A percentile compares a stretch with the other conserved stretches of the same genome.
Conservation (phyloP, 2,888 invertebrate genomes). For the Erynnis tages region DNA sequence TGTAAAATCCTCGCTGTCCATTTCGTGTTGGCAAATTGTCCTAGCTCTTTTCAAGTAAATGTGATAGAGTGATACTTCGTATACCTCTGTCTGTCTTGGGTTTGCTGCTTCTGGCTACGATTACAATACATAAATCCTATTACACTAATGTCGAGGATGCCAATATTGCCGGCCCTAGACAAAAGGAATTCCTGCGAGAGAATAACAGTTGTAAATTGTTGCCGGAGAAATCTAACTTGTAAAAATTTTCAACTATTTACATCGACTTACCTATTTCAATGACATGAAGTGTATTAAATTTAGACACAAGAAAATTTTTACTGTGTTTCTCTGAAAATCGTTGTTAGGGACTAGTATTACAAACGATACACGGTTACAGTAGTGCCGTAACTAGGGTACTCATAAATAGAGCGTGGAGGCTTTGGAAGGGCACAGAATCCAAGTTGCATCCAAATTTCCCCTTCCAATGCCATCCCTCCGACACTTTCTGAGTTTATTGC, state of each 20-base stretch:
- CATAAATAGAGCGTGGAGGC: too few species aligned
- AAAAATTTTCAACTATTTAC: slow-evolving; percentile 3
- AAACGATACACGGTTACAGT: too few species aligned
- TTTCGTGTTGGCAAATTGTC: slow-evolving; percentile 57
- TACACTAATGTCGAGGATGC: neutral
- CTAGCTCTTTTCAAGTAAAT: slow-evolving; percentile 25
- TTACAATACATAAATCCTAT: neutral
- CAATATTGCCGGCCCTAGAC: slow-evolving; percentile 11
- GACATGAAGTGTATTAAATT: neutral
- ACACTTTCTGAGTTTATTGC: too few species aligned
- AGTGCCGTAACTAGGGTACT: too few species aligned
- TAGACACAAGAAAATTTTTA: too few species aligned
- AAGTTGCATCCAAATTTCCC: too few species aligned
- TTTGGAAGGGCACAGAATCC: too few species aligned
- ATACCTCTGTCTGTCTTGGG: slow-evolving; percentile 23
- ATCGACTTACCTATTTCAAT: neutral
- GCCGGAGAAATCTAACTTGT: slow-evolving; percentile 6
- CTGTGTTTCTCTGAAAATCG: too few species aligned
- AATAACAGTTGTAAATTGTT: slow-evolving; percentile 30
- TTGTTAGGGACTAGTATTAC: too few species aligned
- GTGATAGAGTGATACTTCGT: slow-evolving; percentile 12
- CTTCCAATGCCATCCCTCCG: too few species aligned
- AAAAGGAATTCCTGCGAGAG: slow-evolving; percentile 41
- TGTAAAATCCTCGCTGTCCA: slow-evolving; percentile 39
- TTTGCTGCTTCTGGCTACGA: slow-evolving; percentile 2